A percentile compares a stretch with the other conserved stretches of the same genome.
phyloP scores from a whole-genome alignment of 37 sponge, comb jelly and placozoan genomes.

The Chondrosia reniformis region DNA sequence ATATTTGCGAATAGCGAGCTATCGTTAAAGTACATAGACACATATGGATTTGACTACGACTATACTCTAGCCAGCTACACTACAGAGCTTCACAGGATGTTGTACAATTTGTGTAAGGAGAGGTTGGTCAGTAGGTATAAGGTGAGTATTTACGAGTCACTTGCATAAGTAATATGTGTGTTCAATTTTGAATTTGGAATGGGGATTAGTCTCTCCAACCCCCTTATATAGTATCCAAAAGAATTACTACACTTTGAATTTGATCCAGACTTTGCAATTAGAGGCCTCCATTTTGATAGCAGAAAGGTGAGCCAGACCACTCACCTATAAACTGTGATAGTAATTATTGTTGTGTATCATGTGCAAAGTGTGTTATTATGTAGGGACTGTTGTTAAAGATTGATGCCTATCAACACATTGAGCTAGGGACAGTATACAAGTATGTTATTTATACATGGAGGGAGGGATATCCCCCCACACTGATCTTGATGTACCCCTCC shows the following conservation, averaged over 20 bases:
- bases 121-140: constrained; percentile 59
- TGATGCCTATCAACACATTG: constrained; percentile 81
- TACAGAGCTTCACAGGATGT: constrained; percentile 56
- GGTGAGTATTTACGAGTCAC: constrained; percentile 34
- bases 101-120: constrained; percentile 74
- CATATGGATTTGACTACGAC: constrained; percentile 98
- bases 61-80: constrained; percentile 94
- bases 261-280: constrained; percentile 81
- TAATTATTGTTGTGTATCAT: not conserved
- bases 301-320: too few species aligned
- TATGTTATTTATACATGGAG: too few species aligned
- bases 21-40: constrained; percentile 76
- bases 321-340: too few species aligned
- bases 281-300: constrained; percentile 91
- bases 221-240: constrained; percentile 58
- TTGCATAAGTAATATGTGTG: not conserved
- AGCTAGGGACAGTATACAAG: constrained; percentile 82
- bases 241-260: constrained; percentile 53
- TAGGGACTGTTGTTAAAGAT: constrained; percentile 87
- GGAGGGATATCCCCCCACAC: too few species aligned
- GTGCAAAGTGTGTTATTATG: not conserved
- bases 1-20: constrained; percentile 93
- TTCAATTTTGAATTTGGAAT: not conserved
- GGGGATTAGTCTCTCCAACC: not conserved
- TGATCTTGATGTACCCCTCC: too few species aligned